These are phyloP conservation scores for Ameiurus melas DNA, from an alignment of 2,113 vertebrate species.

Conservation along the genomic window DNA sequence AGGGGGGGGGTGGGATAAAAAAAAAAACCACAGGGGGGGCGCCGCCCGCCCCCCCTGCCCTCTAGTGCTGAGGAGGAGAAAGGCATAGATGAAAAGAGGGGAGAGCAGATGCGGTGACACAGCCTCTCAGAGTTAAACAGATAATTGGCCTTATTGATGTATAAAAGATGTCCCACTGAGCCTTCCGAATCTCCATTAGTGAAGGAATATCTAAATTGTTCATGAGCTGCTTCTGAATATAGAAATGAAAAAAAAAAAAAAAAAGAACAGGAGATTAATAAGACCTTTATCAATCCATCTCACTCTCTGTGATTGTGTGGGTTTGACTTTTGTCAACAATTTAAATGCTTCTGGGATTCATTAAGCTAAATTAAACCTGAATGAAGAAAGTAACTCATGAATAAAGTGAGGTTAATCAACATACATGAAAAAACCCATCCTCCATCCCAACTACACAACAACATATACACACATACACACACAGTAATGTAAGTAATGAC, in stretches of 20 bases:
- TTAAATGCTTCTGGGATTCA: conserved; percentile 55
- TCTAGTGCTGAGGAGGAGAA: conserved; percentile 67
- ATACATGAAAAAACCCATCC: conserved; percentile 39
- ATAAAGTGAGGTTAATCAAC: conserved; percentile 61
- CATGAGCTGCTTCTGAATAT: conserved; percentile 76
- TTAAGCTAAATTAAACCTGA: conserved; percentile 26
- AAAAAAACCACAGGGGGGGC: too few species aligned
- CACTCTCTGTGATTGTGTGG: conserved; percentile 61
- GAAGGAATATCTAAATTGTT: conserved; percentile 76
- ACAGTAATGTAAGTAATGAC: not conserved
- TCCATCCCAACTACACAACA: not conserved
- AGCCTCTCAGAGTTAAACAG: conserved; percentile 75
- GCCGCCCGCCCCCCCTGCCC: too few species aligned
- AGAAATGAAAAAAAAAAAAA: conserved; percentile 55
- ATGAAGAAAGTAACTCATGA: conserved; percentile 51
- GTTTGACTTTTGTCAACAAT: conserved; percentile 53
- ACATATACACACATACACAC: not conserved
- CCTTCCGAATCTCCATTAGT: conserved; percentile 77
- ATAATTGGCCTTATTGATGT: conserved; percentile 84
- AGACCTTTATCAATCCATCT: conserved; percentile 61
- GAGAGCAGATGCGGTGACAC: conserved; percentile 69
- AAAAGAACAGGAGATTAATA: conserved; percentile 69
- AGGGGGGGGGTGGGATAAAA: too few species aligned
- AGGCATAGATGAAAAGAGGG: conserved; percentile 56
- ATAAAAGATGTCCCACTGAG: conserved; percentile 83